Base-by-base conservation (phyloP, 1,140 invertebrate genomes). In the Uloborus diversus region DNA sequence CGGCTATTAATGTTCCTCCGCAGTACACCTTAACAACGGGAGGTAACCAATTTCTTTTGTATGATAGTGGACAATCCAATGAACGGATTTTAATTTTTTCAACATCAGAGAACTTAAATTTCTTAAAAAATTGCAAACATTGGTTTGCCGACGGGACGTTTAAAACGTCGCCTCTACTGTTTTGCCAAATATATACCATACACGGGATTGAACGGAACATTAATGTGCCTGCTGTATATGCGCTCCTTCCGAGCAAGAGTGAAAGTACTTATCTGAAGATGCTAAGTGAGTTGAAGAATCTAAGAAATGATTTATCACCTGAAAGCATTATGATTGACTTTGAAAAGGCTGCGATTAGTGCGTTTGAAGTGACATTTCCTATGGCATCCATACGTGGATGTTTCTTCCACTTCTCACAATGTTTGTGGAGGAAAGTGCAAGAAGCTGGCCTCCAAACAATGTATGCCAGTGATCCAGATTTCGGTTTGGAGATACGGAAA, bases 91-190 rank as follows among this genome's bases (percentile, higher is more conserved):
- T 57, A 20, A 11, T 57, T 17, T 57, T 57, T 25, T 13, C 17
- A 2, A n/a, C 1, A 17, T 13, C 1, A 20, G 23, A 57, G 1
- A 57, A 57, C 4, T 17, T 57, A 25, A 25, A 57, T 11, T 57
- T 57, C 27, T 7, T 57, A 2, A 13, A 17, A 25, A 17, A 57
- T 1, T 17, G 17, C 11, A 25, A 57, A 17, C 23, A 57, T 57
- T 57, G 53, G 53, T n/a, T 57, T 57, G 23, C 23, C 2, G 53
- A 57, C 53, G 53, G 53, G 11, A 57, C 53, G 27, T 57, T 57
- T 5, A 57, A 57, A 25, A 57, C 53, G 1, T 17, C 23, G 53
- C 53, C 53, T 20, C n/a, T 13, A 13, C 25, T 57, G 13, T 57
- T 57, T 25, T n/a, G 27, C 53, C 53, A 7, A 25, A 2, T 57